phyloP scores from a whole-genome alignment of 2,888 invertebrate species.

The Teinopalpus imperialis region DNA sequence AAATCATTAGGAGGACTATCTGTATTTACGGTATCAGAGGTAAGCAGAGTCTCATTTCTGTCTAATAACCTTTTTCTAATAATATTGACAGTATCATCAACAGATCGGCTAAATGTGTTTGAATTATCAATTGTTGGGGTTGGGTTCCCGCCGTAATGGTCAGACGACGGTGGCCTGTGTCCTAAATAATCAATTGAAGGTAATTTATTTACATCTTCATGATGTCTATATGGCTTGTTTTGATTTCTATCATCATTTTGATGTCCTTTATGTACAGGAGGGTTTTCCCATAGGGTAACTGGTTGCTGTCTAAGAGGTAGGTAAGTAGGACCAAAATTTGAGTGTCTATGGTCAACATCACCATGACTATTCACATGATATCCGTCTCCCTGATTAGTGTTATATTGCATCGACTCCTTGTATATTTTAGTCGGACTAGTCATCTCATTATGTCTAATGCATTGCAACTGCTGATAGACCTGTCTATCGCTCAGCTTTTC shows the following conservation, averaged over 20 bases:
- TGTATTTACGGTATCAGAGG: constrained; percentile 35
- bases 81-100: constrained; percentile 73
- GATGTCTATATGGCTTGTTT: constrained; percentile 40
- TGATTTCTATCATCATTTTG: constrained; percentile 44
- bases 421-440: constrained; percentile 34
- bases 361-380: constrained; percentile 59
- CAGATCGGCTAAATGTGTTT: constrained; percentile 63
- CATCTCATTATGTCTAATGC: constrained; percentile 37
- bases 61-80: constrained; percentile 59
- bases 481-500: constrained; percentile 38
- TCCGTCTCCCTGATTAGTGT: constrained; percentile 33
- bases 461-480: constrained; percentile 37
- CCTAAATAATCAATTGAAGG: constrained; percentile 53
- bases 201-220: constrained; percentile 42
- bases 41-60: constrained; percentile 53
- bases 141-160: constrained; percentile 62
- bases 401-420: constrained; percentile 38
- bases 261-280: constrained; percentile 39
- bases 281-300: constrained; percentile 44
- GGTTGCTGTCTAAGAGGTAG: constrained; percentile 29
- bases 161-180: constrained; percentile 72
- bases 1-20: constrained; percentile 39
- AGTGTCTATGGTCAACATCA: constrained; percentile 59
- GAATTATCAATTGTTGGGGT: constrained; percentile 56
- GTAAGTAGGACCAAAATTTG: constrained; percentile 18